Evolutionary conservation across 2,797 vertebrate species (phyloP), one percentile per base, ranked within the genome.

Genomic region (Sebastes alutus): DNA sequence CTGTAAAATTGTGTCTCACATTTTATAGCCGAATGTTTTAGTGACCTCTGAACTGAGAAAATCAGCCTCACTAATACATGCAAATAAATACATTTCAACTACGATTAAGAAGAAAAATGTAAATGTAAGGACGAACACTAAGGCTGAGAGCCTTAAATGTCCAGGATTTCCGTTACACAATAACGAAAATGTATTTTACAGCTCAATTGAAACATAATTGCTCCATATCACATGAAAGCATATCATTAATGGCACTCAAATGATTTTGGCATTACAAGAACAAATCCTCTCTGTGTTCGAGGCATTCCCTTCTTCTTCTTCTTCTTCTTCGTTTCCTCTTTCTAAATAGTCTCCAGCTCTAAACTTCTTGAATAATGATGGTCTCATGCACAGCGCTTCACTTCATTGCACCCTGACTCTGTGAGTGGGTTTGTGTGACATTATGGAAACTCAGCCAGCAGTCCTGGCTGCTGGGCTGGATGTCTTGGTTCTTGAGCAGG

Each of bases 391-490:
- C 49, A 46, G 60, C 1, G 76, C 63, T 55, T 66, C 61, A 60
- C 76, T 74, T 69, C 69, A 32, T 42, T 63, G 75, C 81, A 68
- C 68, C 59, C 64, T 29, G 72, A 63, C 56, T 73, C 77, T 75
- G 35, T 71, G 75, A 66, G 83, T 77, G 67, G 76, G 68, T 64
- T 80, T 66, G 80, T 66, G 80, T 66, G 82, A 80, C 89, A 73
- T 79, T 75, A 75, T 72, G 75, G 77, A 74, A 74, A 73, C 61
- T 81, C 61, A 87, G 81, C 77, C 52, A 61, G 54, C 62, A n/a
- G 62, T 73, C 30, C 66, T 54, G 11, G 33, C 64, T 58, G 30
- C 70, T 29, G 72, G 72, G 72, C 72, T 81, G 56, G 60, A 79
- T 29, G 66, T 60, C 52, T 79, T 64, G 33, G 46, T 72, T 74